Base-by-base conservation (phyloP, 2,888 invertebrate species). In the Polydrusus cervinus region DNA sequence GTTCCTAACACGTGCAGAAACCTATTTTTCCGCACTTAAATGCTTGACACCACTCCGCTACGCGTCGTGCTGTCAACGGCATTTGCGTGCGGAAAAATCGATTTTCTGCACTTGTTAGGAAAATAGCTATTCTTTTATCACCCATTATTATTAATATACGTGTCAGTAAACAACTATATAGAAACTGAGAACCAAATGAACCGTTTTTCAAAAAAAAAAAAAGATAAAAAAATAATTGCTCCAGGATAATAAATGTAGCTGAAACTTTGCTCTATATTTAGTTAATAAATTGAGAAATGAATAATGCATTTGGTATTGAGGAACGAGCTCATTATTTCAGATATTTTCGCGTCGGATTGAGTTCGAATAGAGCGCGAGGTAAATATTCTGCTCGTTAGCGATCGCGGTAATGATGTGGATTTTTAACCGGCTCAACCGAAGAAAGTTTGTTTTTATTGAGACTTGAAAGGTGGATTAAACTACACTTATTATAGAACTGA, bases 371-470 rank as follows among this genome's bases (percentile, higher is more conserved):
- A 66, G 60, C 60, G 66, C 55, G 62, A 68, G 68, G 74, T 74
- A 74, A 74, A 74, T 74, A 70, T 62, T 69, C 68, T 45, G 55
- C 49, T 75, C 75, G 66, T 75, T 75, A 71, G 62, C 75, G 71
- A 61, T 65, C 65, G 65, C 71, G 65, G 66, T 75, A 75, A 75
- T 75, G 75, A 75, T 71, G 75, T 71, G 67, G 66, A 74, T 70
- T 75, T 75, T 71, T 67, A 69, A 57, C 71, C 64, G 64, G 47
- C 16, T 64, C 47, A 64, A 45, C 20, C 45, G 47, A 51, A 53
- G 16, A 53, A 66, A 66, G 38, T 66, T 66, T 66, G 40, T 66
- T 66, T 67, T 30, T 38, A 57, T 38, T 60, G 57, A 14, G 38
- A 38, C 2, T 60, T 38, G 38, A 60, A 60, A 38, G 57, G 38